phyloP scores from a whole-genome alignment of 1,140 invertebrate species.

The Subanguina moxae region DNA sequence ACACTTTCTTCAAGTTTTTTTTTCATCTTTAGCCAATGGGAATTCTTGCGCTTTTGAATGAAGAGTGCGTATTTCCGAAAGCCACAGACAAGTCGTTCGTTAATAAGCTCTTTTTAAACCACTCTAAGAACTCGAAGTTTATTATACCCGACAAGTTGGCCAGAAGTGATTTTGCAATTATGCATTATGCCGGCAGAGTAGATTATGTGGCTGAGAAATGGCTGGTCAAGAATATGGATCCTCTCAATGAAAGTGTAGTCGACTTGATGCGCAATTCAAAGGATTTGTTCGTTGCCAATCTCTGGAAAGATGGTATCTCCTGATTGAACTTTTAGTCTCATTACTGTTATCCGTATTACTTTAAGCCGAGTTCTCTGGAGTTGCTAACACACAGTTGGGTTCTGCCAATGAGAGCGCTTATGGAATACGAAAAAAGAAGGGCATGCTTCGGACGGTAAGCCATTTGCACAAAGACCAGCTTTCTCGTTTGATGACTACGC shows the following conservation, averaged over 20 bases:
- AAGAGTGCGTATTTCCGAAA: slow-evolving; percentile 73
- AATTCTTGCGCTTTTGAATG: slow-evolving; percentile 85
- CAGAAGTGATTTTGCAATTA: slow-evolving; percentile 80
- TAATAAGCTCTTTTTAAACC: slow-evolving; percentile 89
- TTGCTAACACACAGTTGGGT: slow-evolving; percentile 90
- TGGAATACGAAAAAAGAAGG: slow-evolving; percentile 69
- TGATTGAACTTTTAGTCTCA: background rate
- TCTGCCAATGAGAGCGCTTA: slow-evolving; percentile 90
- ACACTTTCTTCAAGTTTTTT: background rate
- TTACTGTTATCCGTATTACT: slow-evolving; percentile 36
- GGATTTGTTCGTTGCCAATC: slow-evolving; percentile 89
- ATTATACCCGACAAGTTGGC: slow-evolving; percentile 95
- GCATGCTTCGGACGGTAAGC: slow-evolving; percentile 88
- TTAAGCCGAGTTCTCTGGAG: slow-evolving; percentile 90
- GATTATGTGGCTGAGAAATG: slow-evolving; percentile 95
- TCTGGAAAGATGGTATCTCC: slow-evolving; percentile 88
- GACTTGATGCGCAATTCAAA: slow-evolving; percentile 87
- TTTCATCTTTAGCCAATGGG: slow-evolving; percentile 77
- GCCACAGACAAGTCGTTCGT: slow-evolving; percentile 98
- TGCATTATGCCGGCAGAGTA: slow-evolving; percentile 94
- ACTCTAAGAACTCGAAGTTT: slow-evolving; percentile 87
- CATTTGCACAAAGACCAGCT: slow-evolving; percentile 98
- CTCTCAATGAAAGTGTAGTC: slow-evolving; percentile 96
- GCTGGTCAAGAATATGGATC: slow-evolving; percentile 99
- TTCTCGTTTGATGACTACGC: slow-evolving; percentile 77